These are phyloP conservation scores for Urosaurus nigricauda DNA, from an alignment of 2,797 vertebrate genomes.

Conservation along the genomic window DNA sequence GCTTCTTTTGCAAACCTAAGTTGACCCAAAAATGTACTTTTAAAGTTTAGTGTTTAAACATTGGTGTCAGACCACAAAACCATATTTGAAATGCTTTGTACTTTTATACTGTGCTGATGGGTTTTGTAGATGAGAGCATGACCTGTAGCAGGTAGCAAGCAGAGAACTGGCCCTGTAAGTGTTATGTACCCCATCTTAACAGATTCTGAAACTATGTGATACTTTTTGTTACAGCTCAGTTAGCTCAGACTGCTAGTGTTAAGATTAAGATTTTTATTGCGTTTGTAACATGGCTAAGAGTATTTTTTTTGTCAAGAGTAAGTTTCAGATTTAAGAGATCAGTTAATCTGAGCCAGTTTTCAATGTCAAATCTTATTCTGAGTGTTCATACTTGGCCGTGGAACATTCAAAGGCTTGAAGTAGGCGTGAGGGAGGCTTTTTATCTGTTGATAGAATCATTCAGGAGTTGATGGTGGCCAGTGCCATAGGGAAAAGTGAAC, in stretches of 20 bases:
- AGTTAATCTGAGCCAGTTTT: neutral
- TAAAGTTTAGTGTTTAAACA: neutral
- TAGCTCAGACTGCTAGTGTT: neutral
- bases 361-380: neutral
- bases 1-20: neutral
- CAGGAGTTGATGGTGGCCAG: neutral
- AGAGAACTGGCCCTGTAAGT: neutral
- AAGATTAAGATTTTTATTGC: neutral
- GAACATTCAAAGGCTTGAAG: no score
- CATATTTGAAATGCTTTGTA: no score
- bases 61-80: no score
- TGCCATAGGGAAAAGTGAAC: neutral
- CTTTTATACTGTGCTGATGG: neutral
- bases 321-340: neutral
- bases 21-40: neutral
- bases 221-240: neutral
- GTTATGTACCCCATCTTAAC: neutral
- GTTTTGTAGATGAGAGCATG: neutral
- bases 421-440: neutral
- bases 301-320: neutral
- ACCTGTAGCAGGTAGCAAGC: no score
- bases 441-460: neutral
- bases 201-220: neutral
- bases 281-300: neutral
- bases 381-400: neutral